A percentile compares a stretch with the other conserved stretches of the same genome.
phyloP scores from a whole-genome alignment of 2,888 invertebrate species.

The Malthinus seriepunctatus region DNA sequence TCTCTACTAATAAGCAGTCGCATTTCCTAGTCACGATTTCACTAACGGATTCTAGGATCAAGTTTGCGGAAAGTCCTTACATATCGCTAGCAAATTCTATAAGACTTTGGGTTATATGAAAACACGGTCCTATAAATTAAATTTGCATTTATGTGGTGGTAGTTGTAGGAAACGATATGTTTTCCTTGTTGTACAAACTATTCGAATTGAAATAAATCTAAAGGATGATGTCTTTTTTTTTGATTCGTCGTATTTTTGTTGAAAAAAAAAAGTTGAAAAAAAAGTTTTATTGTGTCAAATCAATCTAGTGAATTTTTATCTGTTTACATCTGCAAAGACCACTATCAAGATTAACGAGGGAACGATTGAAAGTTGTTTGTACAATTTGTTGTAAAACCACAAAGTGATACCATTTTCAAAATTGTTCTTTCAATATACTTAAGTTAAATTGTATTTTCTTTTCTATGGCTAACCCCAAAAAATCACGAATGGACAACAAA shows the following conservation, averaged over 20 bases:
- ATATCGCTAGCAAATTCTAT: conserved; percentile 19
- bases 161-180: too few relatives aligned
- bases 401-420: conserved; percentile 19
- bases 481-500: too few relatives aligned
- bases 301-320: conserved; percentile 22
- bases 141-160: conserved; percentile 7
- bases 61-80: conserved; percentile 26
- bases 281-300: background rate
- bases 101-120: conserved; percentile 15
- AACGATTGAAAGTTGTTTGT: conserved; percentile 23
- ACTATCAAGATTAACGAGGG: conserved; percentile 29
- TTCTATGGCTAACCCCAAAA: too few relatives aligned
- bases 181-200: background rate
- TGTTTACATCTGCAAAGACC: conserved; percentile 24
- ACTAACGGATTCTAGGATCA: conserved; percentile 26
- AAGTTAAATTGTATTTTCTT: background rate
- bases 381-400: conserved; percentile 14
- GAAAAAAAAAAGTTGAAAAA: conserved; percentile 9
- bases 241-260: background rate
- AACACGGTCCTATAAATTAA: conserved; percentile 13
- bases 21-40: conserved; percentile 29
- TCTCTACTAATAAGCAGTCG: conserved; percentile 27
- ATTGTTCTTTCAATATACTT: conserved; percentile 16
- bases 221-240: too few relatives aligned
- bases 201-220: background rate